Conservation (phyloP, 1,140 invertebrate genomes). For the Cyphomyrmex costatus region DNA sequence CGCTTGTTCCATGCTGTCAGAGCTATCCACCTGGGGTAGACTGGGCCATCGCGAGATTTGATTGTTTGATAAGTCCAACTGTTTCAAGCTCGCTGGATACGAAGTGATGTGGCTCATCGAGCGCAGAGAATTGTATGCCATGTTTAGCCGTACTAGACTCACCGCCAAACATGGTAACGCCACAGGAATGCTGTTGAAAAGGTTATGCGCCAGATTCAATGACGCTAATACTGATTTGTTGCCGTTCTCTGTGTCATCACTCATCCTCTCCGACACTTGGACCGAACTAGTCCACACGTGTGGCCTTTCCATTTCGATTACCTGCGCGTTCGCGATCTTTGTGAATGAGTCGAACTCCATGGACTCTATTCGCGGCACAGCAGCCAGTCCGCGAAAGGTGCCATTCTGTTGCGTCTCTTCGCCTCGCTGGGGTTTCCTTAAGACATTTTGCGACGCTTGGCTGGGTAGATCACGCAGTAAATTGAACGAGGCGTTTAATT, state of each 20-base stretch:
- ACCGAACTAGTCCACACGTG: slow-evolving; percentile 91
- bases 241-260: slow-evolving; percentile 84
- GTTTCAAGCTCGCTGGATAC: slow-evolving; percentile 95
- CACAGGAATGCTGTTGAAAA: slow-evolving; percentile 94
- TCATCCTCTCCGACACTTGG: slow-evolving; percentile 90
- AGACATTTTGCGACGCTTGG: slow-evolving; percentile 82
- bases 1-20: slow-evolving; percentile 88
- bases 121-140: slow-evolving; percentile 95
- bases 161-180: slow-evolving; percentile 96
- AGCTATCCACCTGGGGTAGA: slow-evolving; percentile 90
- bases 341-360: slow-evolving; percentile 84
- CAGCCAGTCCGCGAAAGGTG: slow-evolving; percentile 79
- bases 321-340: slow-evolving; percentile 83
- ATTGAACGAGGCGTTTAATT: slow-evolving; percentile 97
- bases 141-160: slow-evolving; percentile 94
- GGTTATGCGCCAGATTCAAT: slow-evolving; percentile 96
- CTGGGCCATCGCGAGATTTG: slow-evolving; percentile 96
- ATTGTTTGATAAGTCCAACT: slow-evolving; percentile 97
- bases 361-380: slow-evolving; percentile 82
- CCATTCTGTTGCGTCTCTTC: slow-evolving; percentile 81
- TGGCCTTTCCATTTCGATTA: slow-evolving; percentile 89
- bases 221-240: slow-evolving; percentile 89
- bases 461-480: slow-evolving; percentile 93
- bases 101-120: slow-evolving; percentile 96
- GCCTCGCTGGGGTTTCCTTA: slow-evolving; percentile 73